Evolutionary conservation across 2,888 invertebrate species (phyloP).

Genomic region (Ephialtes manifestator): DNA sequence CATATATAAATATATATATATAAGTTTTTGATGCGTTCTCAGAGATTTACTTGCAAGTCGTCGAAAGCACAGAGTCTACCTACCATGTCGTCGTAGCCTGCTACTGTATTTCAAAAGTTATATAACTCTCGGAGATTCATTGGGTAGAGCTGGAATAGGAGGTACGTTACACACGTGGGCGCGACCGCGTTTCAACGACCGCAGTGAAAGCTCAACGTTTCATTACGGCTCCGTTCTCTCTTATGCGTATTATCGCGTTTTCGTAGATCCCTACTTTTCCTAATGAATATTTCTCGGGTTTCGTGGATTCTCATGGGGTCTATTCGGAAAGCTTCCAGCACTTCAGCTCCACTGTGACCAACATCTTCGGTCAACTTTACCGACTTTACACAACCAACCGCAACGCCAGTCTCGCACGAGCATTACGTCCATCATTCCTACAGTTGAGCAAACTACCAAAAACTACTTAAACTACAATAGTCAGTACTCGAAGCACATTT

Average conservation of each 20-base stretch:
- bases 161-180: constrained; percentile 33
- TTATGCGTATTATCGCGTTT: constrained; percentile 19
- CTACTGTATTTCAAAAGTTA: constrained; percentile 11
- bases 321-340: too few species aligned
- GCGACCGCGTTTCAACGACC: constrained; percentile 39
- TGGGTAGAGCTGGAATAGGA: constrained; percentile 20
- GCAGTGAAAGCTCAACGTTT: constrained; percentile 36
- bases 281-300: too few species aligned
- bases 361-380: too few species aligned
- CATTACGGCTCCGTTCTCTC: constrained; percentile 2
- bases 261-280: too few species aligned
- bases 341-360: too few species aligned
- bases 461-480: too few species aligned
- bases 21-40: constrained; percentile 1
- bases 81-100: not conserved
- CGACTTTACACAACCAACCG: too few species aligned
- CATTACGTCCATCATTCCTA: too few species aligned
- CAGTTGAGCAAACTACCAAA: too few species aligned
- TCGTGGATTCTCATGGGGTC: not conserved
- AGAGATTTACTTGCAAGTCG: constrained; percentile 20
- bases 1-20: too few species aligned
- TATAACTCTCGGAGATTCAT: constrained; percentile 43
- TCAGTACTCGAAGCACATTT: too few species aligned
- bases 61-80: constrained; percentile 13
- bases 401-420: too few species aligned